Conservation (phyloP, 2,113 vertebrate genomes). For the Myanophis thanlyinensis region DNA sequence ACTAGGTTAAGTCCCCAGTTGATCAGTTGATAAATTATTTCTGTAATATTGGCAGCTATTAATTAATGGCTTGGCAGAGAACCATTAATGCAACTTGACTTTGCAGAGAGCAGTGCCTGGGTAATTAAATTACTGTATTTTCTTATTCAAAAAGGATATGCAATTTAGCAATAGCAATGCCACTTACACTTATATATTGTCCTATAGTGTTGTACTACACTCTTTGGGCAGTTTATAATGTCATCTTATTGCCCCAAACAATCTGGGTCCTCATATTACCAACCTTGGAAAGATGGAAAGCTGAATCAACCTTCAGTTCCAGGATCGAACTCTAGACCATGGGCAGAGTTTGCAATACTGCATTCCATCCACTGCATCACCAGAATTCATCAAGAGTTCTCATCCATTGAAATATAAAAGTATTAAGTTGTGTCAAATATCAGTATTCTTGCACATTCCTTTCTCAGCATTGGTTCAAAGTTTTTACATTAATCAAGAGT, state of each 20-base stretch:
- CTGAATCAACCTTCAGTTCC: not conserved
- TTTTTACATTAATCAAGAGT: not conserved
- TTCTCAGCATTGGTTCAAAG: not conserved
- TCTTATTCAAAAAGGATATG: not conserved
- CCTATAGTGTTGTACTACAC: not conserved
- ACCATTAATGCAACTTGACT: not conserved
- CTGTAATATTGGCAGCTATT: not conserved
- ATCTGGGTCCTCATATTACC: not conserved
- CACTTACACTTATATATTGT: not conserved
- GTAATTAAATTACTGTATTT: not conserved
- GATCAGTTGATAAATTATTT: not conserved
- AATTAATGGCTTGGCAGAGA: not conserved
- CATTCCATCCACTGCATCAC: not conserved
- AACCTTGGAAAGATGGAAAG: not conserved
- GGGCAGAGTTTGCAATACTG: not conserved
- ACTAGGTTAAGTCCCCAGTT: not conserved
- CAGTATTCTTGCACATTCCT: not conserved
- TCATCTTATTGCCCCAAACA: not conserved
- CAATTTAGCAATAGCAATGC: not conserved
- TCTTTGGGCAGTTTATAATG: not conserved
- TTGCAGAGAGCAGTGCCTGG: not conserved
- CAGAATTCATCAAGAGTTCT: not conserved
- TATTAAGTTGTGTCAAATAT: not conserved
- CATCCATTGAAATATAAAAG: not conserved
- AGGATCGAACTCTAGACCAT: not conserved